Evolutionary conservation across 2,888 invertebrate species (phyloP), one percentile per base, ranked within the genome.

Genomic region (Dryadula phaetusa): DNA sequence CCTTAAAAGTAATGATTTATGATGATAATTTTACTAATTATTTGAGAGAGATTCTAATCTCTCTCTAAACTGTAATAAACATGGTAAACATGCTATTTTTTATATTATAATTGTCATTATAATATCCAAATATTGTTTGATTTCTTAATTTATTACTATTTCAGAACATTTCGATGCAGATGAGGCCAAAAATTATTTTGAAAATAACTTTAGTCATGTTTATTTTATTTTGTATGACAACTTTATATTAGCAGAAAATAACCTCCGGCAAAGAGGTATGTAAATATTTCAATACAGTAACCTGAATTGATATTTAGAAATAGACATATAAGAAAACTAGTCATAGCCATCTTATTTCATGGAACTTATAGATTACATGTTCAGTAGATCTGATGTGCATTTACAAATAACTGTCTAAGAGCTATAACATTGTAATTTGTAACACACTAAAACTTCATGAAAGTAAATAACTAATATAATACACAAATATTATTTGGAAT

Each of bases 211-310:
- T 86, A 98, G 98, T 80, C 97, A 98, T 93, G 97, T 99, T 60
- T 99, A 98, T 88, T 98, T 97, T 84, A 97, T 99, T 81, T 94
- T 99, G 72, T 98, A 98, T 86, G 99, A 99, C 87, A 97, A 97
- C 82, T 99, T 99, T 86, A 96, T 98, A 66, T 95, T 96, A 86
- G 97, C 98, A 46, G 99, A 99, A 92, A 95, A 96, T 66, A 98
- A 98, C 87, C 93, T 98, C 47, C 95, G 97, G 73, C 98, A 98
- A 92, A 95, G 97, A 95, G 98, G 98, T 98, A 94, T 94, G 90
- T 82, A 56, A 49, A 28, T 49, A 20, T 61, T 66, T 47, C 1
- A 28, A 7, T 52, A 52, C n/a, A 52, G 4, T 32, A 16, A 52
- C 25, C n/a, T n/a, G 22, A 22, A 56, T 40, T 25, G 3, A 16